A percentile compares a stretch with the other conserved stretches of the same genome.
These are phyloP conservation scores for Rattus norvegicus DNA, from an alignment of 2,113 vertebrate species.

Conservation along the genomic window GRCr8 NC_086029.1:49625001-49625500, in stretches of 20 bases:
- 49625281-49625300: neutral
- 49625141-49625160: neutral
- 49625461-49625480: neutral
- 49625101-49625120: neutral
- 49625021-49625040: too few species aligned
- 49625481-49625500: neutral
- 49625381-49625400: neutral
- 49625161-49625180: conserved; percentile 2
- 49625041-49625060: neutral
- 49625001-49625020: neutral
- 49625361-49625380: neutral
- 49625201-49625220: conserved; percentile 34
- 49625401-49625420: neutral
- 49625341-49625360: neutral
- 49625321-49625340: neutral
- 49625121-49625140: neutral
- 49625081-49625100: neutral
- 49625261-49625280: neutral
- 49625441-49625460: neutral
- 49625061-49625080: neutral
- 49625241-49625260: neutral
- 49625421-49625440: neutral
- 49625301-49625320: neutral
- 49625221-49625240: conserved; percentile 48
- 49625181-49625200: neutral